Evolutionary conservation across 2,797 vertebrate species (phyloP), one percentile per base, ranked within the genome.

Genomic region (Coregonus sp.): DNA sequence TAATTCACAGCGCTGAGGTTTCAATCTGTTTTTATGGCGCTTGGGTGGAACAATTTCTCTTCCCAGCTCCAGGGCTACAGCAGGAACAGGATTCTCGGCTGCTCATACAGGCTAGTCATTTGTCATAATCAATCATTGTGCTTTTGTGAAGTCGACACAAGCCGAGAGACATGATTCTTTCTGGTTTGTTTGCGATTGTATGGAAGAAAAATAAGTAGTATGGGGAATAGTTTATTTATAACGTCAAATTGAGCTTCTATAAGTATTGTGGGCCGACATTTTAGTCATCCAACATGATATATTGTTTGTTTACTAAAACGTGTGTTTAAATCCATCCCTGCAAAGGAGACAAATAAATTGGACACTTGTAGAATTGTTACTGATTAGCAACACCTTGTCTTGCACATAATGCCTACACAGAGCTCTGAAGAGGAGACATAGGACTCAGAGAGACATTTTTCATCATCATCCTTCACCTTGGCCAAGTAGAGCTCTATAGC

Each of bases 11-110:
- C 88, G 91, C 90, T 29, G 86, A 90, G 91, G 87, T 89, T 92
- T 89, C 91, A 91, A 92, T 93, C 93, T 94, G 91, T 94, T 95
- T 94, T 94, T 94, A 92, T 91, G 92, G 92, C 92, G 89, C 91
- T 94, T 94, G 88, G 91, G 90, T 80, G 85, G 90, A 94, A 92
- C 91, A 93, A 90, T 93, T 93, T 92, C 84, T 89, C 88, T 91
- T 81, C 84, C 80, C 84, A 85, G 87, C 90, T 93, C 88, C 87
- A 86, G 90, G 91, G 88, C 88, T 86, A 86, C 84, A 89, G 88
- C 86, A 81, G 86, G 88, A 85, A 90, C 84, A 86, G 77, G 89
- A 90, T 93, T 92, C 89, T 87, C 86, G 20, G 86, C 67, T 79
- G 86, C 89, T 92, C 83, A 78, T 86, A 89, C 86, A 86, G 87